Base-by-base conservation (phyloP, 92 coral and sea anemone species). In the Zoanthus sansibaricus region DNA sequence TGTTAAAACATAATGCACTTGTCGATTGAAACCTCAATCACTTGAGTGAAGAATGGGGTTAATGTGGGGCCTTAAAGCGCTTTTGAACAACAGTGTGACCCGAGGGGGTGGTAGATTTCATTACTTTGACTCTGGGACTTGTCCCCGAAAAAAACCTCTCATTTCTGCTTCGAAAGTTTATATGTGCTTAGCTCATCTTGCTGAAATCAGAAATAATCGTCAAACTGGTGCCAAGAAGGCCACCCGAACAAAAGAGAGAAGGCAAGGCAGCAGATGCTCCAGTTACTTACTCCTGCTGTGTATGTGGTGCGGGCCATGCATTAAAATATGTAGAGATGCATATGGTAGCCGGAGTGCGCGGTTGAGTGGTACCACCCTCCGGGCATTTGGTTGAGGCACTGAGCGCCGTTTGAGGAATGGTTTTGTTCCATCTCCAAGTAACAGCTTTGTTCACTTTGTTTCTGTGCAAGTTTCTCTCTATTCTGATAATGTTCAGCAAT, bases 211-310 rank as follows among this genome's bases (percentile, higher is more conserved):
- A 59, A 74, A 74, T n/a, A 74, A 74, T 46, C 78, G 78, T 74
- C 78, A 74, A 74, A 32, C 17, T 44, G 78, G 78, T 30, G 78
- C 78, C 46, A 89, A 74, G 76, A 85, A 84, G 89, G 51, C 78
- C 79, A 55, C 84, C 69, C 77, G 54, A 71, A 83, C 76, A 21
- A 72, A 42, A 37, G 42, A 72, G 42, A 37, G 20, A 72, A 46
- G 42, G 74, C 74, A 70, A 70, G 74, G 25, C 74, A 37, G 11
- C 49, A 42, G 83, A 69, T 75, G 52, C 46, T 78, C 72, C 30
- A 82, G 82, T 62, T 20, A 55, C 80, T 52, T 89, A 76, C 76
- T 91, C 87, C 79, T 88, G 91, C 89, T 88, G 94, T 79, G 82
- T 86, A 75, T 88, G 94, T 77, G 91, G 91, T 54, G 25, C 25